Conservation (phyloP, 2,888 invertebrate species). For the Pterobdella sp. region DNA sequence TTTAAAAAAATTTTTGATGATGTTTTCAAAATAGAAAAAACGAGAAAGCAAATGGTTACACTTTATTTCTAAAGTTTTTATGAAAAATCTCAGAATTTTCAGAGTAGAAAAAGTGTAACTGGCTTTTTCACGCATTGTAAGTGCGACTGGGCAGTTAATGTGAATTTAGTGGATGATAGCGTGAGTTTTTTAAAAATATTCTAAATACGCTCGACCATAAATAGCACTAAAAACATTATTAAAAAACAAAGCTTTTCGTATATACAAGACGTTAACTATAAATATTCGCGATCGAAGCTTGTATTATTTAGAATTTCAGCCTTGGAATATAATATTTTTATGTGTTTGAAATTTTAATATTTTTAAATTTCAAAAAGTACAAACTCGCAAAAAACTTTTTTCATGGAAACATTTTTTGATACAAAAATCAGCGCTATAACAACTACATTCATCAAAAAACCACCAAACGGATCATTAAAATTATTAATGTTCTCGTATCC, state of each 20-base stretch:
- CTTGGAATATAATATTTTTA: too few species aligned
- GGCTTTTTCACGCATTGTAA: neutral
- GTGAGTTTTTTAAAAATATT: neutral
- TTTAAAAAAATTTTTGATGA: neutral
- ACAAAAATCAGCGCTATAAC: neutral
- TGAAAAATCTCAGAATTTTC: neutral
- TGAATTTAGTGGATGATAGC: neutral
- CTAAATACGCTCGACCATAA: neutral
- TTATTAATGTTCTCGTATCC: neutral
- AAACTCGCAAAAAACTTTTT: too few species aligned
- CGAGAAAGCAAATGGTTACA: neutral
- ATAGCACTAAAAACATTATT: neutral
- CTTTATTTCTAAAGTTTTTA: neutral
- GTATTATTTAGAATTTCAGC: too few species aligned
- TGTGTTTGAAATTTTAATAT: too few species aligned
- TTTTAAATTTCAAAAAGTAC: too few species aligned
- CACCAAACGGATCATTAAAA: conserved; percentile 1
- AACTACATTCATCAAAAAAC: neutral
- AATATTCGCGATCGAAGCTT: too few species aligned
- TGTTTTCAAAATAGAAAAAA: neutral
- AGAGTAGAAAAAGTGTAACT: neutral
- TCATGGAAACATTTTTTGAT: too few species aligned
- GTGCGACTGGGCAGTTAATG: neutral
- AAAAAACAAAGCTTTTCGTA: neutral
- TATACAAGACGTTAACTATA: neutral